Evolutionary conservation across 2,113 vertebrate species (phyloP).

Genomic region (Phoenicopterus ruber): DNA sequence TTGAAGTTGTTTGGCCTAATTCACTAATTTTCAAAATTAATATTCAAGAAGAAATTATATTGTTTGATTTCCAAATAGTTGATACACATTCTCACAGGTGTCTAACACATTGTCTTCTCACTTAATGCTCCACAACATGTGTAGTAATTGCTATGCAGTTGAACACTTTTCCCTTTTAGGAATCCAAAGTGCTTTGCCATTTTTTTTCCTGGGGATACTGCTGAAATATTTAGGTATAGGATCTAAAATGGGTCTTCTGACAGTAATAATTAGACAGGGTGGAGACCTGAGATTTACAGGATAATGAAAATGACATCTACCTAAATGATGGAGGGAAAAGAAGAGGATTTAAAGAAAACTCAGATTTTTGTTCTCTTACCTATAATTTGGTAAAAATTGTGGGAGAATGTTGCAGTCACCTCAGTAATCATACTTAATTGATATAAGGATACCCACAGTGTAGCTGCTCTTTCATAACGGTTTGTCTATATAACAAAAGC

Average conservation of each 20-base stretch:
- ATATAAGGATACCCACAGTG: not conserved
- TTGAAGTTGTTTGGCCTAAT: not conserved
- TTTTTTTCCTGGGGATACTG: not conserved
- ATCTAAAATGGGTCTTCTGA: not conserved
- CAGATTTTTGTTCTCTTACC: not conserved
- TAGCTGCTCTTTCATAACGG: not conserved
- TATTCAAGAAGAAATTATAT: not conserved
- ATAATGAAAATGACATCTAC: not conserved
- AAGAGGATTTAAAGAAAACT: not conserved
- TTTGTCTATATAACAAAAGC: not conserved
- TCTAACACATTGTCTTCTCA: not conserved
- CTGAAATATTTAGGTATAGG: not conserved
- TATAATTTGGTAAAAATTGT: not conserved
- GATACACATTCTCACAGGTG: not conserved
- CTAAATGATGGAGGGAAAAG: not conserved
- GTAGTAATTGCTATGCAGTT: not conserved
- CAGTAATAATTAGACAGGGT: not conserved
- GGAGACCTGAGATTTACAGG: not conserved
- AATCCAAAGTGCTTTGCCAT: not conserved
- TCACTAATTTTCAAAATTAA: constrained; percentile 23
- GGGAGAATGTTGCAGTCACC: not conserved
- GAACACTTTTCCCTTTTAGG: not conserved
- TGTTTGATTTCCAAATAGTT: not conserved
- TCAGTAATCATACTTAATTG: not conserved
- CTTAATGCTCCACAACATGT: not conserved